Conservation (phyloP, 2,113 vertebrate genomes). For the Rallus limicola region DNA sequence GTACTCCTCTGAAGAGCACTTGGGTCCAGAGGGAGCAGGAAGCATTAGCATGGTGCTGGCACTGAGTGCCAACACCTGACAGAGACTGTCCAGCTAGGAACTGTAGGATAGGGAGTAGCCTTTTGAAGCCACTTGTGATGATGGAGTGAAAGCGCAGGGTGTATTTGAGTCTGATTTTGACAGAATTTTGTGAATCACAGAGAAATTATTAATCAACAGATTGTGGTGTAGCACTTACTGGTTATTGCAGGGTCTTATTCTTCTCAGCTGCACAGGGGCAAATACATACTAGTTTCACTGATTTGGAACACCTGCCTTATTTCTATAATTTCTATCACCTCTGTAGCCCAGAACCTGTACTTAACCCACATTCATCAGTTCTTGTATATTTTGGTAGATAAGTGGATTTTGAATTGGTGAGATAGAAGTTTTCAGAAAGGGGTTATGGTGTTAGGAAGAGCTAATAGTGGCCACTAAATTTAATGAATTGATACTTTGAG, state of each 20-base stretch:
- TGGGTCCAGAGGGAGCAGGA: neutral
- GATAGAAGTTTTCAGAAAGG: neutral
- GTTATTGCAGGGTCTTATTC: neutral
- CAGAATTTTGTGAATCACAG: neutral
- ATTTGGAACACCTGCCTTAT: neutral
- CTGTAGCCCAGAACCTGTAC: neutral
- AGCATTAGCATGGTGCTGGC: neutral
- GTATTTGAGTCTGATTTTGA: neutral
- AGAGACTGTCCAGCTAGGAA: neutral
- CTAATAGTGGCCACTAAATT: neutral
- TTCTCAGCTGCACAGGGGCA: neutral
- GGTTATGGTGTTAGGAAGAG: neutral
- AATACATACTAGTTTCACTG: neutral
- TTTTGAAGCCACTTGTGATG: neutral
- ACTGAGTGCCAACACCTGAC: neutral
- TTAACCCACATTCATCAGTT: neutral
- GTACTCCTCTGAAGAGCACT: neutral
- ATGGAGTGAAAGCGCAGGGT: neutral
- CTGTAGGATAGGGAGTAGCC: neutral
- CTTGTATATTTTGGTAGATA: neutral
- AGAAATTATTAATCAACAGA: neutral
- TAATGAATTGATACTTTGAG: neutral
- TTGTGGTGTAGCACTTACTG: neutral
- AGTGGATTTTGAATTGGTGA: neutral
- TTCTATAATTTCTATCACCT: neutral